Base-by-base conservation (phyloP, 2,888 invertebrate species). In the Chrysotoxum bicinctum region DNA sequence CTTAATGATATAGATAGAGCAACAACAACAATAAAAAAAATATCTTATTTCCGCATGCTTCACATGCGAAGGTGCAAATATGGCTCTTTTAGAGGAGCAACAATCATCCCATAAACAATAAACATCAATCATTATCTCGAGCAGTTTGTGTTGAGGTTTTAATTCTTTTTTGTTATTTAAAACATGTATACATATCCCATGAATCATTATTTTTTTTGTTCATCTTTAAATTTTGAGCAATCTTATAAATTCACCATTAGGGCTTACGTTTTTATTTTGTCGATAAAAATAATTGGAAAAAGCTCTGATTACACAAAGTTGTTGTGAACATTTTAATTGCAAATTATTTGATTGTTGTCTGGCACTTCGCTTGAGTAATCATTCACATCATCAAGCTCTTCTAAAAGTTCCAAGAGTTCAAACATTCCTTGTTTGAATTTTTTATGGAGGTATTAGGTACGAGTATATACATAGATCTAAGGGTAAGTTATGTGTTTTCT, bases 81-180 rank as follows among this genome's bases (percentile, higher is more conserved):
- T 45, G 43, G 30, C 3, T 43, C 26, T 26, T 35, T 48, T 54
- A 16, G 21, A 43, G 26, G 10, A 26, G 26, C 40, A 62, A 62
- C 43, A 23, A 62, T 23, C 60, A 30, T 14, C 26, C n/a, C 62
- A 62, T 43, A 62, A 62, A 32, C 26, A 30, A 32, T 56, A 56
- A 56, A 62, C 43, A 26, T 26, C 12, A 62, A 62, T 62, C 62
- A 60, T 60, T 40, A 40, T 40, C 60, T 60, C 19, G 60, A 56
- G 54, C 54, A 56, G n/a, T 37, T 60, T 40, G n/a, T 58, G 37
- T 26, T 8, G n/a, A 16, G 7, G 43, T 2, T 8, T 40, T n/a
- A 14, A 1, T 23, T 21, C 23, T 43, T 30, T 62, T 45, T 30
- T 43, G n/a, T 19, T 19, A 26, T 26, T 62, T 43, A 7, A 62